Base-by-base conservation (phyloP, 1,140 invertebrate genomes). In the Zophobas morio region DNA sequence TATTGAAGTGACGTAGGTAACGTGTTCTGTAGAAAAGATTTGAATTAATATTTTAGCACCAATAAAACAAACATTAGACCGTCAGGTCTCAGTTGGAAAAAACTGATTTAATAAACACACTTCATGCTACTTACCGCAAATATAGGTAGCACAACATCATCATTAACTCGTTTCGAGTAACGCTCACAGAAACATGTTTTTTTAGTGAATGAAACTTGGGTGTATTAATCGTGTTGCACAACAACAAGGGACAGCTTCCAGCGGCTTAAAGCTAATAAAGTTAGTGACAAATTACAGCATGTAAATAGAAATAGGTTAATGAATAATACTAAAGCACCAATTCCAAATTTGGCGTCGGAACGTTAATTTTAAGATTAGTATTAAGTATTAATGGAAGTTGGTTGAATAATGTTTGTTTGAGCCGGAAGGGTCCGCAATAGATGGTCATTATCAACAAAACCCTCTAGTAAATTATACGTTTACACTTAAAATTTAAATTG, bases 321-420 rank as follows among this genome's bases (percentile, higher is more conserved):
- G 57, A 63, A 63, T 63, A 63, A 63, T 63, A 63, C 36, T 34
- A 63, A 63, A 63, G 57, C 57, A 63, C 35, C 57, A 39, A 37
- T 63, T 36, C 57, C 57, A 63, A 63, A 63, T 63, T 63, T 63
- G 57, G 57, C 39, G 57, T 63, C 39, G 57, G 36, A 63, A 63
- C 35, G 57, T 63, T 63, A 63, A 63, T 63, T 63, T 63, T 63
- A 63, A 63, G 57, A 63, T 63, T 63, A 63, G 57, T 63, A 63
- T 63, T 63, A 63, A 63, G 57, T 63, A 63, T 63, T 63, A 63
- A 63, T 63, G 57, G 57, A 63, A 63, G 35, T 63, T 63, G 57
- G 57, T 63, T 63, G 57, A 63, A 63, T 63, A 63, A 63, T 63
- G 57, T 63, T 63, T 63, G 57, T 63, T 63, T 63, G 57, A 63